phyloP scores from a whole-genome alignment of 2,113 vertebrate species.

The Scolopax mira region DNA sequence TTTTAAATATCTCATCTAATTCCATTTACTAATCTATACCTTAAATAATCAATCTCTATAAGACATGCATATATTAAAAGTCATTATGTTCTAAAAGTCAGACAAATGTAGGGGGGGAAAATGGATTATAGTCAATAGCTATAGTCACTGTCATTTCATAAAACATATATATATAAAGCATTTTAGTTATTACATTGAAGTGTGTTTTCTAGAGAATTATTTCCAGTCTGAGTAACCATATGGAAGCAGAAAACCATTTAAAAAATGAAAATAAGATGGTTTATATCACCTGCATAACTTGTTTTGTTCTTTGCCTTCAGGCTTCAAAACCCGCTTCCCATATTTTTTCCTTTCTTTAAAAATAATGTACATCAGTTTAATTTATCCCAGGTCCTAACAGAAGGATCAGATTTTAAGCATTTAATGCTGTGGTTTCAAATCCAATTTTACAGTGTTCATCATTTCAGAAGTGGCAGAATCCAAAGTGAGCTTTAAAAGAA shows the following conservation, averaged over 20 bases:
- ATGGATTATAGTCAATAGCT: neutral
- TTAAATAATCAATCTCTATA: neutral
- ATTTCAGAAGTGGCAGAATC: conserved; percentile 76
- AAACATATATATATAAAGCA: neutral
- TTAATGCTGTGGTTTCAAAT: conserved; percentile 81
- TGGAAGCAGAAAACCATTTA: conserved; percentile 72
- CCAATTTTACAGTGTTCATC: conserved; percentile 80
- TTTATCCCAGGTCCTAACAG: conserved; percentile 83
- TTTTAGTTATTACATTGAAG: conserved; percentile 66
- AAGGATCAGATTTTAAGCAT: conserved; percentile 80
- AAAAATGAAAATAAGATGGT: conserved; percentile 77
- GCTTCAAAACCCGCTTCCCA: conserved; percentile 76
- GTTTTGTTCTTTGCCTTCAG: conserved; percentile 80
- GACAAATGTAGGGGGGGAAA: neutral
- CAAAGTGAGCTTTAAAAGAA: neutral
- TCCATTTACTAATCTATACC: neutral
- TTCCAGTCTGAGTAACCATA: conserved; percentile 71
- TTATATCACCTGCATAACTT: conserved; percentile 82
- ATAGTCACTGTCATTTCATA: neutral
- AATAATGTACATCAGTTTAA: conserved; percentile 83
- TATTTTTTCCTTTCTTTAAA: conserved; percentile 78
- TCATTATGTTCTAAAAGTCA: neutral
- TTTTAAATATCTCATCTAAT: conserved; percentile 3
- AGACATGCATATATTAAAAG: neutral
- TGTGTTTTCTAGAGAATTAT: conserved; percentile 73